Evolutionary conservation across 37 sponge, comb jelly and placozoan species (phyloP).

Genomic region (Cliona cf. orientalis): DNA sequence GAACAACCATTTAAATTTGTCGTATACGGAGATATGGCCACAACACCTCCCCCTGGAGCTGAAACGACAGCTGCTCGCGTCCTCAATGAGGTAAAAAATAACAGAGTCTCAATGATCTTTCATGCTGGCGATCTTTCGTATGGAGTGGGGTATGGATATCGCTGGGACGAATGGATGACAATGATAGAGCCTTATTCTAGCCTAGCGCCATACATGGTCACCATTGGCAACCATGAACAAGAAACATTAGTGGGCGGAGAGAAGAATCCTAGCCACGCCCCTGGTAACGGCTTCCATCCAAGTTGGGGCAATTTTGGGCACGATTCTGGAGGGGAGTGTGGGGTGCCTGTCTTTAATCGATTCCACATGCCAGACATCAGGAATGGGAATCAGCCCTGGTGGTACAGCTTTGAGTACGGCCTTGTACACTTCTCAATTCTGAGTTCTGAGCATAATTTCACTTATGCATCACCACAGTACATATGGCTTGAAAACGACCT

Average conservation of each 20-base stretch:
- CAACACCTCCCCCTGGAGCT: conserved; percentile 38
- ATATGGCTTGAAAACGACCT: conserved; percentile 74
- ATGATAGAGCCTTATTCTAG: conserved; percentile 42
- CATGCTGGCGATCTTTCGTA: conserved; percentile 67
- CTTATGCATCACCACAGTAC: conserved; percentile 57
- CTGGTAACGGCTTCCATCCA: conserved; percentile 64
- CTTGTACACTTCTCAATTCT: conserved; percentile 54
- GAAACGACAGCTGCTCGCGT: conserved; percentile 15
- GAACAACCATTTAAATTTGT: conserved; percentile 26
- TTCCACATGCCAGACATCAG: conserved; percentile 70
- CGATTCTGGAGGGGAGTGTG: conserved; percentile 78
- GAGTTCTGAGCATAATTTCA: conserved; percentile 78
- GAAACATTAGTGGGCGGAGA: conserved; percentile 16
- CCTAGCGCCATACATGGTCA: conserved; percentile 44
- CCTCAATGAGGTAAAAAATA: conserved; percentile 17
- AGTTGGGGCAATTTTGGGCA: conserved; percentile 70
- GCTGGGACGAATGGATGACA: conserved; percentile 64
- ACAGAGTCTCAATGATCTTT: conserved; percentile 31
- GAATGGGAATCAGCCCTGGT: conserved; percentile 66
- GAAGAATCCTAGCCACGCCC: conserved; percentile 53
- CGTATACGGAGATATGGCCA: conserved; percentile 62
- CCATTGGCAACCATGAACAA: conserved; percentile 51
- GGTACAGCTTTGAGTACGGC: conserved; percentile 84
- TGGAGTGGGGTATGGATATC: conserved; percentile 44
- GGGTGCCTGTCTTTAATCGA: conserved; percentile 57